Conservation (phyloP, 2,797 vertebrate genomes). For the Typhlichthys subterraneus region DNA sequence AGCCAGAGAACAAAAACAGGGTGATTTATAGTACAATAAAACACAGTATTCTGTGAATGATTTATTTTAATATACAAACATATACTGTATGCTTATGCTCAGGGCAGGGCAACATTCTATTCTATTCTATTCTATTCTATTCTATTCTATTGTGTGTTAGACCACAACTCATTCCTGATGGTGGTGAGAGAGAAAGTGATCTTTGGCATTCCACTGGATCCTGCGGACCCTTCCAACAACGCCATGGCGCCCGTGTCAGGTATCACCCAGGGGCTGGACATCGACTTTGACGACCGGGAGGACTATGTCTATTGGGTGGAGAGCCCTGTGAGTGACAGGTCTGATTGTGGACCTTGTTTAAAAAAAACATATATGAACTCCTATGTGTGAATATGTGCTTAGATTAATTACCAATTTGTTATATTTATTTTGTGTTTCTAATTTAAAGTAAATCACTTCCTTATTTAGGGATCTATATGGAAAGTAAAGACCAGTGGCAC, state of each 20-base stretch:
- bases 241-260: conserved; percentile 73
- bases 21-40: too few relatives aligned
- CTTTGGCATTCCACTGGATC: conserved; percentile 75
- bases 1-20: too few relatives aligned
- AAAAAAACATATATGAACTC: background rate
- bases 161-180: conserved; percentile 74
- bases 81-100: too few relatives aligned
- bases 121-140: conserved; percentile 16
- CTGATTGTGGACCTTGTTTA: background rate
- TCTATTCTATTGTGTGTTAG: conserved; percentile 40
- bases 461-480: conserved; percentile 73
- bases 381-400: background rate
- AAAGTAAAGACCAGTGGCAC: conserved; percentile 70
- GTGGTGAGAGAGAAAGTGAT: conserved; percentile 73
- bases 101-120: too few relatives aligned
- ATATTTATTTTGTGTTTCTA: too few relatives aligned
- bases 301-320: conserved; percentile 78
- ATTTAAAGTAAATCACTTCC: background rate
- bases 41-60: too few relatives aligned
- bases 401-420: too few relatives aligned
- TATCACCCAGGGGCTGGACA: conserved; percentile 67
- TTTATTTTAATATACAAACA: too few relatives aligned
- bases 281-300: conserved; percentile 76
- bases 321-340: conserved; percentile 60
- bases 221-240: conserved; percentile 70